Evolutionary conservation across 2,888 invertebrate genomes (phyloP).

Genomic region (Aethes cnicana): DNA sequence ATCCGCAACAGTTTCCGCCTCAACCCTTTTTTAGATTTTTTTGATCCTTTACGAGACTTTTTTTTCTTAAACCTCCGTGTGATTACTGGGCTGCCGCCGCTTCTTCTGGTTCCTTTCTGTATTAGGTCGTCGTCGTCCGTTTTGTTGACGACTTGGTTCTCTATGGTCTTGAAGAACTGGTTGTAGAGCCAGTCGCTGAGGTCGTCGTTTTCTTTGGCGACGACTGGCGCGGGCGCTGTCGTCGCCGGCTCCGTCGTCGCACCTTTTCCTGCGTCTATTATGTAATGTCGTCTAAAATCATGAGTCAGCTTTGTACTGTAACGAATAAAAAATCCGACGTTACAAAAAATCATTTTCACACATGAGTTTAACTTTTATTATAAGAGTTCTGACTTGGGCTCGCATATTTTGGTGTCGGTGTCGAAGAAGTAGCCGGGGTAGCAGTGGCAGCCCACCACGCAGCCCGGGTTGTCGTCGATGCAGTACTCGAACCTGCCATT

Average conservation of each 20-base stretch:
- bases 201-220: slow-evolving; percentile 61
- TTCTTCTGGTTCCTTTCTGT: slow-evolving; percentile 49
- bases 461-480: slow-evolving; percentile 66
- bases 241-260: slow-evolving; percentile 38
- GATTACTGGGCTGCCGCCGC: slow-evolving; percentile 38
- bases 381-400: slow-evolving; percentile 63
- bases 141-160: slow-evolving; percentile 68
- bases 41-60: slow-evolving; percentile 37
- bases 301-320: slow-evolving; percentile 60
- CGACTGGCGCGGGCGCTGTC: slow-evolving; percentile 42
- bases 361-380: too few species aligned
- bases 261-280: background rate
- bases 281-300: slow-evolving; percentile 47
- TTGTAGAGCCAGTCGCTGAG: slow-evolving; percentile 74
- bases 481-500: slow-evolving; percentile 75
- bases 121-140: slow-evolving; percentile 46
- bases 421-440: slow-evolving; percentile 75
- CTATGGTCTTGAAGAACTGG: slow-evolving; percentile 74
- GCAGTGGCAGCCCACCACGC: slow-evolving; percentile 73
- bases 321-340: slow-evolving; percentile 27
- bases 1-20: slow-evolving; percentile 61
- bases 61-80: slow-evolving; percentile 25
- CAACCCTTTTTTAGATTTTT: slow-evolving; percentile 46
- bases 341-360: too few species aligned
- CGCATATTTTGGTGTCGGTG: slow-evolving; percentile 71